These are phyloP conservation scores for Tetramorium simillimum DNA, from an alignment of 1,140 invertebrate genomes.

Conservation along the genomic window DNA sequence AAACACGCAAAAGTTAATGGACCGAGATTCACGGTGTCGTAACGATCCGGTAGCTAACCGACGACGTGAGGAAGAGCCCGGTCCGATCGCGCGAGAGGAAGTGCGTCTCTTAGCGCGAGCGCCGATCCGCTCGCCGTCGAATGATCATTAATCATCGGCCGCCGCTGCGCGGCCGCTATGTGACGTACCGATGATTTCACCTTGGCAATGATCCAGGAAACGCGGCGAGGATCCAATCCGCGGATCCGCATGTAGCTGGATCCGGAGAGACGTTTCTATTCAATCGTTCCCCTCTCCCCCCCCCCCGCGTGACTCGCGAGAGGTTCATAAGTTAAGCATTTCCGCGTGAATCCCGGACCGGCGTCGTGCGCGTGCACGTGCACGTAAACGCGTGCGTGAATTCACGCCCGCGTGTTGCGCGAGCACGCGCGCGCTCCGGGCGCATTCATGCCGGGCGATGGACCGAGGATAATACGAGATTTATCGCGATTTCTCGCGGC, in stretches of 20 bases:
- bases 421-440: not conserved
- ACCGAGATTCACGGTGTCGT: slow-evolving; percentile 27
- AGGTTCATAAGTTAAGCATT: slow-evolving; percentile 72
- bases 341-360: slow-evolving; percentile 65
- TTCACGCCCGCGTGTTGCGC: slow-evolving; percentile 1
- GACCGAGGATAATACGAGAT: slow-evolving; percentile 67
- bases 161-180: slow-evolving; percentile 61
- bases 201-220: slow-evolving; percentile 80
- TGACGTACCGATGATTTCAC: slow-evolving; percentile 77
- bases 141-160: slow-evolving; percentile 70
- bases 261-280: slow-evolving; percentile 73
- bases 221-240: slow-evolving; percentile 53
- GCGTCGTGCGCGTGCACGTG: not conserved
- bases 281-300: slow-evolving; percentile 34
- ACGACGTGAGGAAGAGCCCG: slow-evolving; percentile 14
- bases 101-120: slow-evolving; percentile 8
- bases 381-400: slow-evolving; percentile 16
- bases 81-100: slow-evolving; percentile 7
- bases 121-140: slow-evolving; percentile 55
- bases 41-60: slow-evolving; percentile 57
- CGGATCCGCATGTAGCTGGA: slow-evolving; percentile 40
- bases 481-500: slow-evolving; percentile 67
- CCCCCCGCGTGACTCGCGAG: slow-evolving; percentile 53
- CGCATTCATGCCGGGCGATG: slow-evolving; percentile 51
- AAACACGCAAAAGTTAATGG: not conserved